A percentile compares a stretch with the other conserved stretches of the same genome.
Evolutionary conservation across 2,797 vertebrate species (phyloP).

Genomic region (Ficedula albicollis): DNA sequence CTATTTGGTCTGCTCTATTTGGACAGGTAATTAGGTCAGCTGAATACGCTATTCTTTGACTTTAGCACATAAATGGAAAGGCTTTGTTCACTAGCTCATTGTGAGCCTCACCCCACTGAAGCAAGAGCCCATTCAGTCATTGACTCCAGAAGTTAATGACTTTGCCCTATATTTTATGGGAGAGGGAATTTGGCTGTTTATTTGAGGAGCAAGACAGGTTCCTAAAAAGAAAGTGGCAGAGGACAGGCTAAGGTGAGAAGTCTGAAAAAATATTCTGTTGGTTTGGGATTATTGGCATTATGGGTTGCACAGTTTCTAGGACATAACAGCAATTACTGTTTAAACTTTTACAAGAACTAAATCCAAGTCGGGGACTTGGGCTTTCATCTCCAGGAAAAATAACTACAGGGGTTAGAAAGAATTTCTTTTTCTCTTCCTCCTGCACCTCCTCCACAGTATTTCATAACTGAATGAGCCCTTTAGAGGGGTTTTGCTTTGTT

Average conservation of each 20-base stretch:
- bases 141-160: constrained; percentile 20
- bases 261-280: not conserved
- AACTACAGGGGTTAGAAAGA: not conserved
- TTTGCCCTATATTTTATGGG: not conserved
- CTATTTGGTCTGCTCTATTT: not conserved
- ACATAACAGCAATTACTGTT: not conserved
- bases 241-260: not conserved
- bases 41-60: not conserved
- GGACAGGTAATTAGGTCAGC: constrained; percentile 33
- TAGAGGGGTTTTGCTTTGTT: not conserved
- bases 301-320: not conserved
- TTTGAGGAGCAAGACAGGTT: not conserved
- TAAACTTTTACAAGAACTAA: not conserved
- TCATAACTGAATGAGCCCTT: not conserved
- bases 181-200: not conserved
- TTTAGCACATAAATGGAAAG: not conserved
- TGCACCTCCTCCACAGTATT: not conserved
- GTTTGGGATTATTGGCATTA: not conserved
- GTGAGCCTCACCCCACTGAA: not conserved
- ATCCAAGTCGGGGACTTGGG: not conserved
- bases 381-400: not conserved
- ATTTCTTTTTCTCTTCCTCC: not conserved
- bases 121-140: not conserved
- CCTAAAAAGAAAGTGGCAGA: not conserved
- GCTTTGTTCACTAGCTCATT: not conserved